A percentile compares a stretch with the other conserved stretches of the same genome.
Conservation (phyloP, 1,140 invertebrate species). For the Drosophila biarmipes region DNA sequence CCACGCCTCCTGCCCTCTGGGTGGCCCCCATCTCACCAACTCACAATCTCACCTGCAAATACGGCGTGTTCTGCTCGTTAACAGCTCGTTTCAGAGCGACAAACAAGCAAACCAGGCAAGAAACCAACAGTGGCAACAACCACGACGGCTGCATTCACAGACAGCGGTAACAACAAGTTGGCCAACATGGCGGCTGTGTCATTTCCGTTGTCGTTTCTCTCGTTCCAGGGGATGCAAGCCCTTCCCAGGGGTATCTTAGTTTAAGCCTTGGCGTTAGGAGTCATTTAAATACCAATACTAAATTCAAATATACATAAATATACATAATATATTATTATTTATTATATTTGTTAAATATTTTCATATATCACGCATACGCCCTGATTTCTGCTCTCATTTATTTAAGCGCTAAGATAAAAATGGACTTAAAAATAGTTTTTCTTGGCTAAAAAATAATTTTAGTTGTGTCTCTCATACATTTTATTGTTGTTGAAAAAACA, state of each 20-base stretch:
- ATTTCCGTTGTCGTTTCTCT: conserved; percentile 58
- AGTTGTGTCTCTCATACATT: too few relatives aligned
- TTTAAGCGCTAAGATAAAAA: too few relatives aligned
- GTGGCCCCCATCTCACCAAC: conserved; percentile 3
- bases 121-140: conserved; percentile 22
- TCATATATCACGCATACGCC: not conserved
- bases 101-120: conserved; percentile 25
- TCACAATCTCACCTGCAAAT: conserved; percentile 8
- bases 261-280: too few relatives aligned
- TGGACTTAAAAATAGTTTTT: too few relatives aligned
- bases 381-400: too few relatives aligned
- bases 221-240: not conserved
- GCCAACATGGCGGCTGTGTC: conserved; percentile 62
- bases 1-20: conserved; percentile 13
- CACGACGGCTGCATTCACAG: conserved; percentile 5
- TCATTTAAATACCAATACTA: not conserved
- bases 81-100: conserved; percentile 47
- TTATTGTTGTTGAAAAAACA: too few relatives aligned
- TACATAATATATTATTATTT: too few relatives aligned
- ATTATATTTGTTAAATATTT: too few relatives aligned
- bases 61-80: conserved; percentile 54
- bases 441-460: too few relatives aligned
- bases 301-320: too few relatives aligned
- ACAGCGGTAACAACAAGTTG: conserved; percentile 42
- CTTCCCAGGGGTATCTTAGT: not conserved